Base-by-base conservation (phyloP, 2,797 vertebrate species). In the Vireo griseus region DNA sequence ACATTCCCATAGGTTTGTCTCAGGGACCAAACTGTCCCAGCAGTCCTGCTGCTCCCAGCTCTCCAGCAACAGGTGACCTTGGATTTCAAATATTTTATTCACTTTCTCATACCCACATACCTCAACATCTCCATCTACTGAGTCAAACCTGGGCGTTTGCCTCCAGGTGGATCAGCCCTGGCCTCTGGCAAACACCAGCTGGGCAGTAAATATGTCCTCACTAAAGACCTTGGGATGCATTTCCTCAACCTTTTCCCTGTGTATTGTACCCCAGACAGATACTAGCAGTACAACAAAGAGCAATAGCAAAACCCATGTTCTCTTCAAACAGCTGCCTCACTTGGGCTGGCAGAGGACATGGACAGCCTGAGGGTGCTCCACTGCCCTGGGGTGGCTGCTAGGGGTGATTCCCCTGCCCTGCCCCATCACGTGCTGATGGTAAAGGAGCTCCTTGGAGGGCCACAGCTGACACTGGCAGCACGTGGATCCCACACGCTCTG, bases 291-390 rank as follows among this genome's bases (percentile, higher is more conserved):
- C 31, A 54, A 57, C 5, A 5, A 57, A 50, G 10, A 80, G 5
- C 16, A 71, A 65, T 0, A 10, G 12, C 15, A 24, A 83, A 80
- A 35, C 1, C 0, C 1, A 0, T 0, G 0, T 35, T 33, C 13
- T 42, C 33, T 37, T 57, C 47, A 16, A 79, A 81, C 1, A 51
- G 20, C 47, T 44, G 40, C 52, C 40, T 37, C n/a, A 20, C 31
- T 31, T 19, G 19, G 48, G 35, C 50, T 69, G 68, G 28, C 40
- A 29, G 37, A 42, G 68, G 17, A 51, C 16, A 59, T 4, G 31
- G 31, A 58, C 21, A 62, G 14, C 20, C 48, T 2, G 0, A 20
- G 44, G 51, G 48, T 69, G 55, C 48, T 26, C 33, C 65, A 54
- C 21, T 54, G 61, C 40, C 42, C 47, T 1, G 0, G 29, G n/a